Percentiles rank a stretch among this genome's conserved stretches.
phyloP scores from a whole-genome alignment of 2,113 vertebrate genomes.

The Centropus unirufus region DNA sequence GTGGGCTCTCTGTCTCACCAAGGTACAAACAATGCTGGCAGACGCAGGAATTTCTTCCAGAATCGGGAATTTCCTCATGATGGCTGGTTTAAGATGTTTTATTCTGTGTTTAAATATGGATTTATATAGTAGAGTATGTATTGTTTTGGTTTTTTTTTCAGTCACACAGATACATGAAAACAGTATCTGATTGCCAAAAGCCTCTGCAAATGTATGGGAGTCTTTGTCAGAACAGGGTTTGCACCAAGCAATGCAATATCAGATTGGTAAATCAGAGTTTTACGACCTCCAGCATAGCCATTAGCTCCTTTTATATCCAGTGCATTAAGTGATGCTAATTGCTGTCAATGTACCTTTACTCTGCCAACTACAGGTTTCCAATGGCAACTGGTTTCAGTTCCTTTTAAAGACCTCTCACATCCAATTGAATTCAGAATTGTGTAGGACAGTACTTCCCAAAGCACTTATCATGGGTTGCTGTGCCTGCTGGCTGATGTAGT shows the following conservation, averaged over 20 bases:
- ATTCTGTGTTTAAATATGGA: neutral
- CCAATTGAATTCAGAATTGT: neutral
- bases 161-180: neutral
- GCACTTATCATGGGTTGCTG: accelerated
- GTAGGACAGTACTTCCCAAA: neutral
- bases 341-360: neutral
- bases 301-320: neutral
- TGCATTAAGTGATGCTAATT: neutral
- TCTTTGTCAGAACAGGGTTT: neutral
- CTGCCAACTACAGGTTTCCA: neutral
- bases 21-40: neutral
- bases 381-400: neutral
- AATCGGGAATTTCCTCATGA: neutral
- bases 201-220: neutral
- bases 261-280: neutral
- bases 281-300: neutral
- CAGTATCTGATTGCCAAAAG: neutral
- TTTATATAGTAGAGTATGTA: neutral
- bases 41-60: neutral
- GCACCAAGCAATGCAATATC: accelerated
- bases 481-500: neutral
- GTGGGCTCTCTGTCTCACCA: neutral
- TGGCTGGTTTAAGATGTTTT: neutral
- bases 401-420: neutral
- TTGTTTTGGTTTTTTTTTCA: neutral